phyloP scores from a whole-genome alignment of 1,140 invertebrate genomes.

The Chionoecetes opilio region DNA sequence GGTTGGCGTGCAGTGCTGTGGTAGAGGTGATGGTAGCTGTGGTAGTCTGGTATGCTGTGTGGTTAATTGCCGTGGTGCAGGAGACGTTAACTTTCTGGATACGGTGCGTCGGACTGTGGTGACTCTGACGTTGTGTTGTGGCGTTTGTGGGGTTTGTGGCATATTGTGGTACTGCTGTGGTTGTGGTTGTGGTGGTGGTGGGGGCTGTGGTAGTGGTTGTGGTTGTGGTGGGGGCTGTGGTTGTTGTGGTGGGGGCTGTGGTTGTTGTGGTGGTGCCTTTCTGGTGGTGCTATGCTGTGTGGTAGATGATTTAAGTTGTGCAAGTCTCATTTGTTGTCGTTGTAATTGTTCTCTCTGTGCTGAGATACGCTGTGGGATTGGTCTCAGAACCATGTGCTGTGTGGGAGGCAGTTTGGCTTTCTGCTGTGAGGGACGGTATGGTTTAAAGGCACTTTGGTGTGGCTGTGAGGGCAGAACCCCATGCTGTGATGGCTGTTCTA shows the following conservation, averaged over 20 bases:
- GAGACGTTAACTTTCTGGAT: background rate
- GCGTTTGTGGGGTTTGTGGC: background rate
- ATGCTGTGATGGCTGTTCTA: background rate
- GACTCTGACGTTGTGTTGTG: background rate
- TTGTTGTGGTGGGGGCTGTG: background rate
- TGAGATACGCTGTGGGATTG: background rate
- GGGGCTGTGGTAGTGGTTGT: background rate
- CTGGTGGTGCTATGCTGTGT: background rate
- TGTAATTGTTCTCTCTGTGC: background rate
- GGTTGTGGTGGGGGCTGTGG: background rate
- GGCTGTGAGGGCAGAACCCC: too few species aligned
- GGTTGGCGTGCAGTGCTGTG: too few species aligned
- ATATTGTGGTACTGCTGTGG: background rate
- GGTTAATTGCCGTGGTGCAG: background rate
- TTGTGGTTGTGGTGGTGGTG: background rate
- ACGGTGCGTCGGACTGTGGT: background rate
- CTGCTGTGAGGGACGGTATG: background rate
- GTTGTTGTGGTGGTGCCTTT: background rate
- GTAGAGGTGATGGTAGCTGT: background rate
- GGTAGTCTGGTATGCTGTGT: background rate
- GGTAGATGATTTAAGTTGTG: background rate
- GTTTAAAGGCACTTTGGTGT: background rate
- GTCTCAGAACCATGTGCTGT: background rate
- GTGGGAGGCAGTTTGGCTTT: background rate
- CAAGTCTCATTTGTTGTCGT: background rate